Evolutionary conservation across 2,797 vertebrate species (phyloP).

Genomic region (Muraenolepis orangiensis): DNA sequence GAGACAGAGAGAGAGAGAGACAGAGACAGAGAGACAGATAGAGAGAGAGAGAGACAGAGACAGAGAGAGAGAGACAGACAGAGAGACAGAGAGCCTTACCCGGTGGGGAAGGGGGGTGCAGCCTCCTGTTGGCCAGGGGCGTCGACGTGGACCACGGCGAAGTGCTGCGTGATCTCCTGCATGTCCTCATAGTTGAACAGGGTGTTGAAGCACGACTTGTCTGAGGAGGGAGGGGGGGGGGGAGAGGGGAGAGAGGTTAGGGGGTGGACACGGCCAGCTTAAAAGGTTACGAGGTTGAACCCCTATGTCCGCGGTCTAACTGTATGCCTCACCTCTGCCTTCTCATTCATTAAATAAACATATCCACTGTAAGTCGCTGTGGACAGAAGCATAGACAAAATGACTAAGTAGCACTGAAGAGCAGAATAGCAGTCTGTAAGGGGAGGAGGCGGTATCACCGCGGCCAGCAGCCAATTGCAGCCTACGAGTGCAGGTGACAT

Average conservation of each 20-base stretch:
- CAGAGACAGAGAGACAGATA: not conserved
- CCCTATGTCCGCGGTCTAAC: not conserved
- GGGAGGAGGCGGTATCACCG: too few species aligned
- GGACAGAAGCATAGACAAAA: not conserved
- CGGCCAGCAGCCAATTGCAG: not conserved
- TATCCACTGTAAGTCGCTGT: not conserved
- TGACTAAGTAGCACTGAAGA: not conserved
- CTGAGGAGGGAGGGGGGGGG: slow-evolving; percentile 63
- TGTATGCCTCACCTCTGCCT: not conserved
- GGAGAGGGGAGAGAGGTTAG: not conserved
- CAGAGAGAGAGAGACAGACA: not conserved
- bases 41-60: not conserved
- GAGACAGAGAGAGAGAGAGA: not conserved
- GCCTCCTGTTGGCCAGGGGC: slow-evolving; percentile 94
- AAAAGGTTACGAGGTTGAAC: not conserved
- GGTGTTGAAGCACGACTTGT: slow-evolving; percentile 98
- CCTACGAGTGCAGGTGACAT: not conserved
- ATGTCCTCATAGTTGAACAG: slow-evolving; percentile 99
- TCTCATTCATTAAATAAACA: not conserved
- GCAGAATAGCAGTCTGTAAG: not conserved
- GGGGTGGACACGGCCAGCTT: too few species aligned
- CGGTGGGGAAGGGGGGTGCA: slow-evolving; percentile 88
- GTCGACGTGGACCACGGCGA: slow-evolving; percentile 93
- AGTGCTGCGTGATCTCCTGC: slow-evolving; percentile 97
- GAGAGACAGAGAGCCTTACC: slow-evolving; percentile 67